phyloP scores from a whole-genome alignment of 1,140 invertebrate genomes.

The Orius insidiosus region DNA sequence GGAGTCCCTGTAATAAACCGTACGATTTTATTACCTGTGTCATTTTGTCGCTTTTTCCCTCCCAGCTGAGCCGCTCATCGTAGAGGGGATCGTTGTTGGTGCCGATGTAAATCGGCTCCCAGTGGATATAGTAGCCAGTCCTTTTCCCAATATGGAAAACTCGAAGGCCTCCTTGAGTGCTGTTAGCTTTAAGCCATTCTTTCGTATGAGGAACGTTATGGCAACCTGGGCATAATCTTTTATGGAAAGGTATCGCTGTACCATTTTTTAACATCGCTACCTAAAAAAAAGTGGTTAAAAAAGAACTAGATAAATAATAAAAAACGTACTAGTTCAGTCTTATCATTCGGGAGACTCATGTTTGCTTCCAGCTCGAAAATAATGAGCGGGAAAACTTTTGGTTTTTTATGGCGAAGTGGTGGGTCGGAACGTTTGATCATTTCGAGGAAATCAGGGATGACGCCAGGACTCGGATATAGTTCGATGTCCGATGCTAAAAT shows the following conservation, averaged over 20 bases:
- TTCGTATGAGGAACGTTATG: slow-evolving; percentile 72
- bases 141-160: slow-evolving; percentile 74
- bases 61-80: slow-evolving; percentile 74
- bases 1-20: too few relatives aligned
- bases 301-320: neutral
- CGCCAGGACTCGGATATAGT: slow-evolving; percentile 64
- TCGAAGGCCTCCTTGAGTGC: slow-evolving; percentile 47
- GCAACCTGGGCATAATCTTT: slow-evolving; percentile 71
- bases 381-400: slow-evolving; percentile 61
- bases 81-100: slow-evolving; percentile 74
- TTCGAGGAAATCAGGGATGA: slow-evolving; percentile 57
- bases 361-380: slow-evolving; percentile 69
- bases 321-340: slow-evolving; percentile 28
- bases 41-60: slow-evolving; percentile 85
- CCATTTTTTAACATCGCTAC: slow-evolving; percentile 54
- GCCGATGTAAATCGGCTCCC: slow-evolving; percentile 82
- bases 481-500: slow-evolving; percentile 77
- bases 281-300: slow-evolving; percentile 24
- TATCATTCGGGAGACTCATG: slow-evolving; percentile 27
- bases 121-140: slow-evolving; percentile 58
- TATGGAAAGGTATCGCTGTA: slow-evolving; percentile 77
- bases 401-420: slow-evolving; percentile 43
- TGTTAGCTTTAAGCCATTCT: slow-evolving; percentile 52
- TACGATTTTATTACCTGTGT: slow-evolving; percentile 50
- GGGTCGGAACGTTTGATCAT: slow-evolving; percentile 56